phyloP scores from a whole-genome alignment of 2,113 vertebrate species.

The Pontoporia blainvillei region DNA sequence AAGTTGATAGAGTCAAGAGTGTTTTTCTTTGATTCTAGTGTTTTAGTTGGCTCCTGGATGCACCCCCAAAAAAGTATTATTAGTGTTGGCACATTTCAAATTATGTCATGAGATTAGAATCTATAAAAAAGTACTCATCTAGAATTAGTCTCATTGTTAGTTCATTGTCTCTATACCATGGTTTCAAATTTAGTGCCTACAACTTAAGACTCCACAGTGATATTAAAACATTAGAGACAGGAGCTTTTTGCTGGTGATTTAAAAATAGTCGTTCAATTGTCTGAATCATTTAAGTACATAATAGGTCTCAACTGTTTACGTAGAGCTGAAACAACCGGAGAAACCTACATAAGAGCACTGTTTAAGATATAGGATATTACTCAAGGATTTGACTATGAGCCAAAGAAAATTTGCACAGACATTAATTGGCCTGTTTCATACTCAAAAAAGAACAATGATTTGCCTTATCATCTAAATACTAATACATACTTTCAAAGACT shows the following conservation, averaged over 20 bases:
- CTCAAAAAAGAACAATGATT: slow-evolving; percentile 37
- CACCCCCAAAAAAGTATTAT: not conserved
- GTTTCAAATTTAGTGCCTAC: slow-evolving; percentile 45
- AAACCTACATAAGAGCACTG: slow-evolving; percentile 7
- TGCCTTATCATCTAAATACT: slow-evolving; percentile 28
- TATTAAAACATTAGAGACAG: slow-evolving; percentile 45
- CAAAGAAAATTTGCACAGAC: slow-evolving; percentile 31
- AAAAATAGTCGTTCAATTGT: slow-evolving; percentile 67
- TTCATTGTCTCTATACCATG: slow-evolving; percentile 36
- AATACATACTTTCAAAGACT: not conserved
- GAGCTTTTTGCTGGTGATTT: slow-evolving; percentile 60
- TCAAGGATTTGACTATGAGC: not conserved
- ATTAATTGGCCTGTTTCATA: slow-evolving; percentile 32
- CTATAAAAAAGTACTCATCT: slow-evolving; percentile 37
- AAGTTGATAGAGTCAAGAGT: slow-evolving; percentile 7
- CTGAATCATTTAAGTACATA: slow-evolving; percentile 53
- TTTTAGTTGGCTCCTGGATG: slow-evolving; percentile 47
- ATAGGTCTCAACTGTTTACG: slow-evolving; percentile 49
- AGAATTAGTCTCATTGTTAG: slow-evolving; percentile 43
- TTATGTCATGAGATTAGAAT: slow-evolving; percentile 54
- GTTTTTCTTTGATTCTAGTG: slow-evolving; percentile 58
- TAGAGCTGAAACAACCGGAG: slow-evolving; percentile 39
- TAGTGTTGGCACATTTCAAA: slow-evolving; percentile 58
- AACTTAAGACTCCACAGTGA: slow-evolving; percentile 67
- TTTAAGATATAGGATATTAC: not conserved